phyloP scores from a whole-genome alignment of 2,888 invertebrate genomes.

The Orthosia gracilis region DNA sequence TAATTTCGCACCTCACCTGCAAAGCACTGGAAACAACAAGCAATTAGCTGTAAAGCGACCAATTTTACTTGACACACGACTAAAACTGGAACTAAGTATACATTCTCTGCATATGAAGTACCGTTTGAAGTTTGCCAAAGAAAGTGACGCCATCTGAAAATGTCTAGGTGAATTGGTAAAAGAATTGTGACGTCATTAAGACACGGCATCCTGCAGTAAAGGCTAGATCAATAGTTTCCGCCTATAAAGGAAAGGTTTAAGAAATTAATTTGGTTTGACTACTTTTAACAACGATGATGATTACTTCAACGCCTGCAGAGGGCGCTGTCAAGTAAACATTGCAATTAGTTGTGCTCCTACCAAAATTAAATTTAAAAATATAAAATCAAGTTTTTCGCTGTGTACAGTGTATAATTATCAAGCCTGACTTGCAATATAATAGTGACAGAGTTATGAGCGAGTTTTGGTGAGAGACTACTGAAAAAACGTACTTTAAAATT shows the following conservation, averaged over 20 bases:
- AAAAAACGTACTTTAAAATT: too few relatives aligned
- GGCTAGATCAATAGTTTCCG: conserved; percentile 42
- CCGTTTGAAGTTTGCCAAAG: neutral
- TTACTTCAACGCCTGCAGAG: too few relatives aligned
- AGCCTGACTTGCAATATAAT: too few relatives aligned
- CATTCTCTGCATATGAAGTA: neutral
- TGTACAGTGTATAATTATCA: too few relatives aligned
- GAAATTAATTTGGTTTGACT: neutral
- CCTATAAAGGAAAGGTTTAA: conserved; percentile 9
- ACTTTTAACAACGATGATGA: too few relatives aligned
- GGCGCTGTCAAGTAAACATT: too few relatives aligned
- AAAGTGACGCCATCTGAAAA: conserved; percentile 6
- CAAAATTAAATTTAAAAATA: too few relatives aligned
- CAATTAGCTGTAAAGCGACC: conserved; percentile 41
- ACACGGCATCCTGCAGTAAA: conserved; percentile 50
- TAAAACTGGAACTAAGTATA: neutral
- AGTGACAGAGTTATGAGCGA: too few relatives aligned
- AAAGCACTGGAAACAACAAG: conserved; percentile 49
- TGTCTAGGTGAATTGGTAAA: conserved; percentile 5
- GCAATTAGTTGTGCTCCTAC: too few relatives aligned
- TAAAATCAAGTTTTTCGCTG: too few relatives aligned
- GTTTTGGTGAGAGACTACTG: too few relatives aligned
- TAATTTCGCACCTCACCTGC: conserved; percentile 52
- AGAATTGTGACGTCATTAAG: conserved; percentile 35
- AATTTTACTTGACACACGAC: conserved; percentile 6